These are phyloP conservation scores for Thunnus albacares DNA, from an alignment of 2,797 vertebrate genomes.

Conservation along the genomic window DNA sequence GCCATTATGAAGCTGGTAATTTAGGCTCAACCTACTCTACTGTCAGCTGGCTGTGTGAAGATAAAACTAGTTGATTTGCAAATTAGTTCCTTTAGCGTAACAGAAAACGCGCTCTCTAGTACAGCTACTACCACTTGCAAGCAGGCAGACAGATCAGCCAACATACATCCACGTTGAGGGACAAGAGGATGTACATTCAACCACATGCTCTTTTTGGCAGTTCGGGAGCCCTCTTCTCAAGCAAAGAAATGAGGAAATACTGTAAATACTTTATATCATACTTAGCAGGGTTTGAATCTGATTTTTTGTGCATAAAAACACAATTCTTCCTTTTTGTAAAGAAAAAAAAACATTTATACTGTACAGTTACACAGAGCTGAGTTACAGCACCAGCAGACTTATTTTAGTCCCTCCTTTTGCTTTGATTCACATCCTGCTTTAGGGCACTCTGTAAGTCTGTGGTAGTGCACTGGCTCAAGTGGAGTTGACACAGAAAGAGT, in stretches of 20 bases:
- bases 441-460: conserved; percentile 10
- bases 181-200: conserved; percentile 37
- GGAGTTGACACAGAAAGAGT: conserved; percentile 23
- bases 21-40: neutral
- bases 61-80: neutral
- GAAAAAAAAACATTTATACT: conserved; percentile 46
- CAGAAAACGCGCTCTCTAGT: neutral
- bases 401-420: conserved; percentile 27
- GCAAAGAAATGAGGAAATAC: conserved; percentile 42
- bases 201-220: conserved; percentile 13
- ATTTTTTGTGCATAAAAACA: conserved; percentile 70
- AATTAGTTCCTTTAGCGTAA: conserved; percentile 1
- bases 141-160: conserved; percentile 16
- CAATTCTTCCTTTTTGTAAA: conserved; percentile 33
- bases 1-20: neutral
- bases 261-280: conserved; percentile 55
- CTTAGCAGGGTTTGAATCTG: conserved; percentile 33
- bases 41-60: neutral
- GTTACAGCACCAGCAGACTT: conserved; percentile 64
- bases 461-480: conserved; percentile 40
- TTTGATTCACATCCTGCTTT: conserved; percentile 45
- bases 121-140: neutral
- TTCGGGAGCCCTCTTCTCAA: conserved; percentile 38
- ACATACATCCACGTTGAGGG: conserved; percentile 14
- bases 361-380: conserved; percentile 58